Evolutionary conservation across 2,797 vertebrate species (phyloP).

Genomic region (Craterocephalus amniculus): DNA sequence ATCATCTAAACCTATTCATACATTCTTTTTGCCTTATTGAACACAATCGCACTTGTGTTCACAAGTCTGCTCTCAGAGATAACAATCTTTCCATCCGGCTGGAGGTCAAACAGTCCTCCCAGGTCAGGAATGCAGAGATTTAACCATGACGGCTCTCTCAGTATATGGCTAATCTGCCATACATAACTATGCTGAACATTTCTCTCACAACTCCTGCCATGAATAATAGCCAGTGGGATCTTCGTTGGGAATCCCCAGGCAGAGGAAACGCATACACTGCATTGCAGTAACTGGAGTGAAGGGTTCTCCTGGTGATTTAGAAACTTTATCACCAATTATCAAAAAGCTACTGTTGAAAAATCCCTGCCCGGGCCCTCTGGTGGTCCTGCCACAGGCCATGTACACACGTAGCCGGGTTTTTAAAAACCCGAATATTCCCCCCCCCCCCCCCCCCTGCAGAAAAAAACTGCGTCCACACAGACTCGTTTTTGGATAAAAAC

Average conservation of each 20-base stretch:
- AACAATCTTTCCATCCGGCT: slow-evolving; percentile 69
- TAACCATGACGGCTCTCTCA: slow-evolving; percentile 23
- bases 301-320: slow-evolving; percentile 61
- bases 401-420: no score
- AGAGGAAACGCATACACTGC: background rate
- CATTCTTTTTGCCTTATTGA: slow-evolving; percentile 3
- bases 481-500: no score
- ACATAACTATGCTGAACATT: slow-evolving; percentile 29
- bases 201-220: slow-evolving; percentile 7
- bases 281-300: slow-evolving; percentile 55
- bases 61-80: slow-evolving; percentile 41
- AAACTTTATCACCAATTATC: background rate
- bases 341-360: background rate
- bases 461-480: no score
- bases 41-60: slow-evolving; percentile 3
- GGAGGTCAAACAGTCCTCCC: slow-evolving; percentile 54
- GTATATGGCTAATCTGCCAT: slow-evolving; percentile 12
- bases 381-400: no score
- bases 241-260: background rate
- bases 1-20: background rate
- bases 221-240: slow-evolving; percentile 1
- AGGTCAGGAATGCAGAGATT: slow-evolving; percentile 68
- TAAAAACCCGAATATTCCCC: no score
- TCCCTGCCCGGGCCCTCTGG: no score
- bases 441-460: no score